phyloP scores from a whole-genome alignment of 1,140 invertebrate genomes.

The Fopius arisanus region DNA sequence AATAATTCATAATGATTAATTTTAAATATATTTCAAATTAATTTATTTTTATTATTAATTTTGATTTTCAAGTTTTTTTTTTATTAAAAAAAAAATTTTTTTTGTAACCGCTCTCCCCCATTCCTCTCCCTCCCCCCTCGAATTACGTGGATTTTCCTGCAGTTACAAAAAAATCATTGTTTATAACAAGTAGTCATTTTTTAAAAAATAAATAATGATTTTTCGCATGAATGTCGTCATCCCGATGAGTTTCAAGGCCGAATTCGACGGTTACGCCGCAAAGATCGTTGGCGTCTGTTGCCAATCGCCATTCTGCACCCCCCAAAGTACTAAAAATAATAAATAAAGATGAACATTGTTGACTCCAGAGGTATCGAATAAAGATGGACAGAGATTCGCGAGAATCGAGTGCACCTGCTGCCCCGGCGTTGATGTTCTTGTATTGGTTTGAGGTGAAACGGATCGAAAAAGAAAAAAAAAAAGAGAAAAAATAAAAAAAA shows the following conservation, averaged over 20 bases:
- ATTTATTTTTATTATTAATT: no score
- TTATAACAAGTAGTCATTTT: no score
- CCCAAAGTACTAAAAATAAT: not conserved
- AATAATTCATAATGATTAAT: no score
- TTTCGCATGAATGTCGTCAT: not conserved
- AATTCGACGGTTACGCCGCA: slow-evolving; percentile 24
- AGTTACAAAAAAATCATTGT: no score
- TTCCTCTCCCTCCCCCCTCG: no score
- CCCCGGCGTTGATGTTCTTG: not conserved
- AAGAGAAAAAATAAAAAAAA: not conserved
- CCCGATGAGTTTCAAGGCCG: slow-evolving; percentile 5
- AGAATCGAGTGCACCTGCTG: slow-evolving; percentile 40
- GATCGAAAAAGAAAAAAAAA: not conserved
- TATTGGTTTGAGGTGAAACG: not conserved
- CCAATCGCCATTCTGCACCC: not conserved
- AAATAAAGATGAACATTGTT: not conserved
- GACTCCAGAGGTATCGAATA: slow-evolving; percentile 20
- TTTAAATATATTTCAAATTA: no score
- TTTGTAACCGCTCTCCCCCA: no score
- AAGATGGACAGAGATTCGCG: slow-evolving; percentile 30
- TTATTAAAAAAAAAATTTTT: no score
- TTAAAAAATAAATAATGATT: no score
- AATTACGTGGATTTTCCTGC: no score
- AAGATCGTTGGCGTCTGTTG: not conserved
- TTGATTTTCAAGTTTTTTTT: no score